Evolutionary conservation across 1,140 invertebrate species (phyloP), one percentile per base, ranked within the genome.

Genomic region (Chironomus tepperi): DNA sequence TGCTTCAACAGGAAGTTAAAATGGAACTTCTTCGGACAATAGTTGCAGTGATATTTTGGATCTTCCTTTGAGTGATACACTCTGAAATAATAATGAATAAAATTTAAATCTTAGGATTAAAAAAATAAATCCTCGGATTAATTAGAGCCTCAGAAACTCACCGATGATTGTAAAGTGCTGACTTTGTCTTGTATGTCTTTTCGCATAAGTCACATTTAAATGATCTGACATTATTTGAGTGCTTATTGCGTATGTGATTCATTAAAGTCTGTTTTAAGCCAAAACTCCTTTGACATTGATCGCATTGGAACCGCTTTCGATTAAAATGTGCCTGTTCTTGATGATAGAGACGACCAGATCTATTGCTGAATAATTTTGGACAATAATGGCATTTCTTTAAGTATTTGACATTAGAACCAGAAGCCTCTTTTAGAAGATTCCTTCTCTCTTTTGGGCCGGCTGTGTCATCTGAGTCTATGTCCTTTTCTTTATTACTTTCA

Each of bases 201-300:
- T 18, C 18, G 16, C 65, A 70, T 0, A 70, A 9, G 12, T 70
- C 65, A 18, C 65, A 70, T 18, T 70, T 15, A 21, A 70, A 70
- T 18, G 15, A 18, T 19, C 65, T 5, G 6, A 70, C 65, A 70
- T 70, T 70, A 19, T 21, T 21, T 7, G 65, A 70, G 18, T 70
- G 65, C 18, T 70, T 70, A 21, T 70, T 70, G n/a, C 65, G 65
- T 10, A 70, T 70, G 65, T 70, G 65, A 70, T 70, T 70, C 19
- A 70, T 18, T 19, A 70, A 19, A 19, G 65, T 70, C 10, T 70
- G 65, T 70, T 70, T 70, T 3, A 70, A 18, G 16, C 65, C 65
- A 21, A 70, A 70, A 18, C 16, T 19, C 9, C 9, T 9, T 19
- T 70, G 8, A 70, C 65, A 70, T 18, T 18, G n/a, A 21, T 70